These are phyloP conservation scores for Sorex maritimensis DNA, from an alignment of 2,797 vertebrate species.

Conservation along the genomic window DNA sequence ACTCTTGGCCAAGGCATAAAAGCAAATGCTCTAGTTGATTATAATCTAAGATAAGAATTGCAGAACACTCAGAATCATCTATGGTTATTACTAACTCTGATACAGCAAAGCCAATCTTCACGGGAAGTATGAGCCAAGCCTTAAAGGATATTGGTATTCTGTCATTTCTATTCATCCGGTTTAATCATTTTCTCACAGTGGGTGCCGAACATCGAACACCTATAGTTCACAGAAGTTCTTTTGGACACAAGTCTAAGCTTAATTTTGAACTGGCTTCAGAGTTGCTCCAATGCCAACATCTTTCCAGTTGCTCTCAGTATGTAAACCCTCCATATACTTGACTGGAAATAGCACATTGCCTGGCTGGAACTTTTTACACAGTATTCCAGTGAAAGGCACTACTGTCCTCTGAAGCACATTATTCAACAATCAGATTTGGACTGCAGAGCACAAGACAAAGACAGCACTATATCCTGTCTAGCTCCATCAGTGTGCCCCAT, in stretches of 20 bases:
- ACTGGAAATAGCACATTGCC: constrained; percentile 89
- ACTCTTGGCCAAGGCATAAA: not conserved
- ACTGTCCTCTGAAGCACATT: constrained; percentile 90
- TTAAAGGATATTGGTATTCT: constrained; percentile 5
- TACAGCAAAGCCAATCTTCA: not conserved
- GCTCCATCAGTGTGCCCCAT: constrained; percentile 82
- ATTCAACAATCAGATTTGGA: constrained; percentile 90
- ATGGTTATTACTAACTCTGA: not conserved
- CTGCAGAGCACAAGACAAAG: constrained; percentile 89
- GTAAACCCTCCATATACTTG: constrained; percentile 87
- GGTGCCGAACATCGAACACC: constrained; percentile 62
- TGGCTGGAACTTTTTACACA: constrained; percentile 87
- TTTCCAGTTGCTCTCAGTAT: constrained; percentile 84
- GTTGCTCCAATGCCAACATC: constrained; percentile 85
- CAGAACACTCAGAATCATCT: not conserved
- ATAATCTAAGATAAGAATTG: not conserved
- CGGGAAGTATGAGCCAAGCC: not conserved
- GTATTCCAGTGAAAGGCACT: constrained; percentile 90
- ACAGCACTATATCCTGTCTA: constrained; percentile 85
- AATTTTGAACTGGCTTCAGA: constrained; percentile 77
- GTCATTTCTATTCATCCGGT: constrained; percentile 35
- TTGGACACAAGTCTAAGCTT: constrained; percentile 76
- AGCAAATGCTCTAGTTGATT: not conserved
- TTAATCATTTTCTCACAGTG: constrained; percentile 52
- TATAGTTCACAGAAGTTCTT: constrained; percentile 67